Evolutionary conservation across 1,140 invertebrate species (phyloP).

Genomic region (Stenopsyche tienmushanensis): DNA sequence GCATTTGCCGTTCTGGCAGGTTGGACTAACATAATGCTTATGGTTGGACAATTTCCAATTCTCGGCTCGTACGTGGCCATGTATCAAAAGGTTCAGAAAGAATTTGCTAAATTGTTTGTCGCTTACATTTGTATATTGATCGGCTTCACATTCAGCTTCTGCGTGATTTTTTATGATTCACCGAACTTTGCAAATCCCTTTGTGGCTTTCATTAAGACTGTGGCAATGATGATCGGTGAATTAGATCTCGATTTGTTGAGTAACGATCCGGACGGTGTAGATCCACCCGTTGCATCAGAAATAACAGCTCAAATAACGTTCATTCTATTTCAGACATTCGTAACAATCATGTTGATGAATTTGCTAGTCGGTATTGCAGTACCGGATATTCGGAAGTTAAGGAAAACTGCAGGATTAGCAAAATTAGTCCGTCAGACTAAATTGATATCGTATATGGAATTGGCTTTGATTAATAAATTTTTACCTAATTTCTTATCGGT

Average conservation of each 20-base stretch:
- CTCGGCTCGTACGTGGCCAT: slow-evolving; percentile 86
- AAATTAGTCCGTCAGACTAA: slow-evolving; percentile 76
- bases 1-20: slow-evolving; percentile 80
- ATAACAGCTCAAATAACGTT: slow-evolving; percentile 73
- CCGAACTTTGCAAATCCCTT: slow-evolving; percentile 76
- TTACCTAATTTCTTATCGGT: slow-evolving; percentile 70
- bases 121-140: slow-evolving; percentile 82
- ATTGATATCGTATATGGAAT: slow-evolving; percentile 72
- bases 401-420: slow-evolving; percentile 73
- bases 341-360: slow-evolving; percentile 82
- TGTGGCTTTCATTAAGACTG: slow-evolving; percentile 75
- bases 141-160: slow-evolving; percentile 84
- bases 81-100: slow-evolving; percentile 81
- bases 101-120: slow-evolving; percentile 79
- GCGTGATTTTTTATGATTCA: slow-evolving; percentile 79
- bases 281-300: slow-evolving; percentile 62
- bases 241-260: slow-evolving; percentile 69
- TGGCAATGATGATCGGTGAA: slow-evolving; percentile 90
- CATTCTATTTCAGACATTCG: slow-evolving; percentile 71
- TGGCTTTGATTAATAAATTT: slow-evolving; percentile 68
- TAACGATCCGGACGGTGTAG: slow-evolving; percentile 63
- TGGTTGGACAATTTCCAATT: slow-evolving; percentile 81
- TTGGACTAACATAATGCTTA: slow-evolving; percentile 84
- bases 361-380: slow-evolving; percentile 77
- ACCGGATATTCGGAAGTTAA: slow-evolving; percentile 74